Conservation (phyloP, 35 echinoderm and acorn worm genomes). For the Heliocidaris erythrogramma region DNA sequence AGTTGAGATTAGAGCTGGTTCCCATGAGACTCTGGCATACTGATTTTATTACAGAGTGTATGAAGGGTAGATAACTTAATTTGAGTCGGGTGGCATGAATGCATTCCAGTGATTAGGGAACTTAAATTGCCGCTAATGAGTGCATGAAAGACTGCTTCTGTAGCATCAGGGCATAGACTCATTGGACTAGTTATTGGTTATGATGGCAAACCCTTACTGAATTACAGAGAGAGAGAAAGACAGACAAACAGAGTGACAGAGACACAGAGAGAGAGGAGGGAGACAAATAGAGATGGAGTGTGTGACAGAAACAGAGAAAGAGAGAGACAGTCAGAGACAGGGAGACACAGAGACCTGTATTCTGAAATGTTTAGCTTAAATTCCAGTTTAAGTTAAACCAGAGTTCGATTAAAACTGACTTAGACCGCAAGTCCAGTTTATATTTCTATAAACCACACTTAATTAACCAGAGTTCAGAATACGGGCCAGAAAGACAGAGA, state of each 20-base stretch:
- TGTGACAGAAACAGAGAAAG: neutral
- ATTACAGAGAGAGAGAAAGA: neutral
- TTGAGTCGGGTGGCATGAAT: neutral
- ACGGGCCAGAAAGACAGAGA: too few relatives aligned
- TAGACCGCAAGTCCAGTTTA: too few relatives aligned
- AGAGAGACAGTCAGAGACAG: neutral
- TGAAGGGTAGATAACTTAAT: neutral
- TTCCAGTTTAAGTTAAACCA: too few relatives aligned
- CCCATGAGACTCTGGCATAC: neutral
- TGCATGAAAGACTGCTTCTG: neutral
- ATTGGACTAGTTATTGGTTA: neutral
- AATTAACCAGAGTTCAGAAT: neutral
- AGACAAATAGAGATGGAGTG: too few relatives aligned
- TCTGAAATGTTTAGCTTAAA: too few relatives aligned
- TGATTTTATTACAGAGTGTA: neutral
- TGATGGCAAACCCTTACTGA: neutral
- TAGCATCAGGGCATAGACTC: neutral
- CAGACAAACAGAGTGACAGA: neutral
- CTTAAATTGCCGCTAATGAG: neutral
- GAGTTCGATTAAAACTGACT: too few relatives aligned
- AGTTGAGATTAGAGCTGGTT: neutral
- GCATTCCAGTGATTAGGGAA: neutral
- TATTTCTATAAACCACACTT: too few relatives aligned
- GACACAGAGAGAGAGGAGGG: neutral
- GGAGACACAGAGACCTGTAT: neutral